Base-by-base conservation (phyloP, 2,797 vertebrate genomes). In the Clarias laeviceps region DNA sequence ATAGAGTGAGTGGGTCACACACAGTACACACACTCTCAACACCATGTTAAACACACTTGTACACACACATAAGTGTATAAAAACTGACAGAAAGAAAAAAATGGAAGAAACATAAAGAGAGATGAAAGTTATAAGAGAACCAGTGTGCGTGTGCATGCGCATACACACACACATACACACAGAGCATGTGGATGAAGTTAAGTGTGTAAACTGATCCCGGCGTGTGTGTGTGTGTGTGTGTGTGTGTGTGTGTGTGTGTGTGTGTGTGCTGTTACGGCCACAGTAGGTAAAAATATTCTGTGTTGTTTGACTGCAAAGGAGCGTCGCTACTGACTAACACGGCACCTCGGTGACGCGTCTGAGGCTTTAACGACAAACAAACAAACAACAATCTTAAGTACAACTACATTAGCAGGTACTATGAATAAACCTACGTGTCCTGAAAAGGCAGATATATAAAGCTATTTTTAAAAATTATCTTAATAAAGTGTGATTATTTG, bases 1-100 rank as follows among this genome's bases (percentile, higher is more conserved):
- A 57, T 76, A 76, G n/a, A 76, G 6, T 74, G 24, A 57, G 50
- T 57, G 17, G 50, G 56, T 57, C 50, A 32, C 6, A 34, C n/a
- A n/a, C n/a, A 76, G 73, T 76, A 11, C 50, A 57, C 73, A 76
- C 73, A 76, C 73, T n/a, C 17, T 29, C 6, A 22, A 74, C 24
- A 54, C 15, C 24, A 74, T 74, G 54, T 32, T 54, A 59, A 62
- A 57, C 27, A 76, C 12, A 65, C 62, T n/a, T n/a, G n/a, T 11
- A 4, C 62, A 45, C 72, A 70, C 69, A 72, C 69, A 70, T 22
- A 6, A 0, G 12, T 11, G 8, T 34, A 34, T 69, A 40, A 70
- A 70, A 70, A 24, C 32, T 12, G 32, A 34, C 32, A 68, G 14
- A 40, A 34, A 68, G 65, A 34, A 68, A 45, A 37, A 45, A 11